Percentiles rank a stretch among this genome's conserved stretches.
phyloP scores from a whole-genome alignment of 2,113 vertebrate genomes.

The Lates calcarifer region DNA sequence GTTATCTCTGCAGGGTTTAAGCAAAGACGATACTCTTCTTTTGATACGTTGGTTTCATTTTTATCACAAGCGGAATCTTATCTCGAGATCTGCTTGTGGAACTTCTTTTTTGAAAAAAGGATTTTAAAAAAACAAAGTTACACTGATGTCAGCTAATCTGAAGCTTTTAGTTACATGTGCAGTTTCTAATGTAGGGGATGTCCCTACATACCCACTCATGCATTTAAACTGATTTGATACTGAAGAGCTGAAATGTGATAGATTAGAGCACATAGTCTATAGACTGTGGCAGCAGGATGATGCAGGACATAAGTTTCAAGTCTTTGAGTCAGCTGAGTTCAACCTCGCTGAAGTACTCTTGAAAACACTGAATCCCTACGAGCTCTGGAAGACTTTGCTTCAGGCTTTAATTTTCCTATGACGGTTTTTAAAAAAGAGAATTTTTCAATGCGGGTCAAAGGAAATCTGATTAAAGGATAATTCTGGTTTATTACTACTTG shows the following conservation, averaged over 20 bases:
- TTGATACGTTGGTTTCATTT: constrained; percentile 62
- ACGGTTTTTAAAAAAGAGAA: neutral
- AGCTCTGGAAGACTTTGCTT: constrained; percentile 30
- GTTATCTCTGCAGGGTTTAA: constrained; percentile 67
- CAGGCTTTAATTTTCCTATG: neutral
- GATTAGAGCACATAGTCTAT: constrained; percentile 21
- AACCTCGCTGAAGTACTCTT: neutral
- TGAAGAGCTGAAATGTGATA: constrained; percentile 5
- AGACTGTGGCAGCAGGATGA: constrained; percentile 7
- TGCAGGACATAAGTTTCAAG: neutral
- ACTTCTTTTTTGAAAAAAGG: constrained; percentile 39
- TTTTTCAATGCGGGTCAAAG: neutral
- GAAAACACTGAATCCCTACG: constrained; percentile 28
- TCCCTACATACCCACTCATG: constrained; percentile 35
- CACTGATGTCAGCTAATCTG: constrained; percentile 75
- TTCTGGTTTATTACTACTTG: constrained; percentile 33
- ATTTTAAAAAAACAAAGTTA: constrained; percentile 8
- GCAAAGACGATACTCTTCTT: constrained; percentile 41
- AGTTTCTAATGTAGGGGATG: constrained; percentile 52
- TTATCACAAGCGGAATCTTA: constrained; percentile 26
- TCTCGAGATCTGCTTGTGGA: constrained; percentile 29
- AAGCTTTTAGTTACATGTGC: constrained; percentile 65
- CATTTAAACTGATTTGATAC: constrained; percentile 11
- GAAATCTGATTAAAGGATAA: constrained; percentile 25
- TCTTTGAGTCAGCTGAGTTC: neutral